phyloP scores from a whole-genome alignment of 2,888 invertebrate genomes.

The Anthoptus insignis region DNA sequence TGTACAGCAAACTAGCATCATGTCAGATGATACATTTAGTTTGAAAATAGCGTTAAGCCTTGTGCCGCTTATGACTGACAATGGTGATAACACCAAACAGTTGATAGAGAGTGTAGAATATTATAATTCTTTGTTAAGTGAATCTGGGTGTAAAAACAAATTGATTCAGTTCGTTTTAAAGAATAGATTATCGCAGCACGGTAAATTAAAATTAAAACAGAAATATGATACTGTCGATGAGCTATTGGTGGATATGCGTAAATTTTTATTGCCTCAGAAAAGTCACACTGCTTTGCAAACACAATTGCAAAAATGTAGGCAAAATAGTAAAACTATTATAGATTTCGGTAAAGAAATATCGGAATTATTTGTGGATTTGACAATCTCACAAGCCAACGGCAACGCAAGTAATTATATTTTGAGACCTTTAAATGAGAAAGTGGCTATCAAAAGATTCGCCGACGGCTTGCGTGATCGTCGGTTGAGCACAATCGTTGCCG shows the following conservation, averaged over 20 bases:
- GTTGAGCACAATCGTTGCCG: no score
- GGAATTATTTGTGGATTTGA: constrained; percentile 3
- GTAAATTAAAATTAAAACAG: constrained; percentile 1
- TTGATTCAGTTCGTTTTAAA: constrained; percentile 17
- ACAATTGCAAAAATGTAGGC: constrained; percentile 6
- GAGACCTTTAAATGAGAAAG: neutral
- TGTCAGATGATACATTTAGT: constrained; percentile 5
- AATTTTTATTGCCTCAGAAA: constrained; percentile 8
- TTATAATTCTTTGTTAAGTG: constrained; percentile 1
- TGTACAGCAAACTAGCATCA: no score
- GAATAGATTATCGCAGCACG: constrained; percentile 16
- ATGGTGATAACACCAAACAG: constrained; percentile 7
- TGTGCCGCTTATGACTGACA: constrained; percentile 9
- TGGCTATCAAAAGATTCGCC: no score
- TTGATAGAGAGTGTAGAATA: constrained; percentile 14
- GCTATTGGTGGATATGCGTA: constrained; percentile 5
- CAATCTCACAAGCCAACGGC: constrained; percentile 13
- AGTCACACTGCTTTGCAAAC: constrained; percentile 2
- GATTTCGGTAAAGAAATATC: constrained; percentile 13
- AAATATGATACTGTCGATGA: constrained; percentile 14
- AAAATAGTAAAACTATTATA: neutral
- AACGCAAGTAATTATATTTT: constrained; percentile 1
- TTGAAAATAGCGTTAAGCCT: constrained; percentile 10
- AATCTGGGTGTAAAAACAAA: neutral
- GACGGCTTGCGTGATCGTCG: no score